A percentile compares a stretch with the other conserved stretches of the same genome.
These are phyloP conservation scores for Marronus borbonicus DNA, from an alignment of 2,888 invertebrate species.

Conservation along the genomic window DNA sequence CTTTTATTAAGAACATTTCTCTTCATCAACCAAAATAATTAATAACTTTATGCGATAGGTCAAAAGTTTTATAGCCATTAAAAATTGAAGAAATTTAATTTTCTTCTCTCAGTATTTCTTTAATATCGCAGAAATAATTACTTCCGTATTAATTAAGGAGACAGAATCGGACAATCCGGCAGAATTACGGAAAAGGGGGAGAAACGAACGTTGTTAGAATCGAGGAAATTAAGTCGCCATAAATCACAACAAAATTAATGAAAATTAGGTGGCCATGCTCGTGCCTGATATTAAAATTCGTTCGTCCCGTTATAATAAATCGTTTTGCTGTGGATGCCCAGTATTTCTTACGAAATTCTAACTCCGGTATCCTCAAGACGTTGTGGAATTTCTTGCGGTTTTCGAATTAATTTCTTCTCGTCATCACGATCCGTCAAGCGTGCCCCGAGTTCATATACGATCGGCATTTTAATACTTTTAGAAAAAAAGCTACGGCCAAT, in stretches of 20 bases:
- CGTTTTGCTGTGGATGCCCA: slow-evolving; percentile 4
- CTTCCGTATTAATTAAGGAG: slow-evolving; percentile 26
- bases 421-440: slow-evolving; percentile 21
- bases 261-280: slow-evolving; percentile 1
- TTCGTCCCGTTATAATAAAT: slow-evolving; percentile 41
- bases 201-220: slow-evolving; percentile 10
- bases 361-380: background rate
- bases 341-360: slow-evolving; percentile 6
- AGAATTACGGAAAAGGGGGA: slow-evolving; percentile 6
- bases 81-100: background rate
- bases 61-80: background rate
- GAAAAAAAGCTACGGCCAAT: slow-evolving; percentile 6
- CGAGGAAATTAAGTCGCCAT: slow-evolving; percentile 31
- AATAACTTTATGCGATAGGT: background rate
- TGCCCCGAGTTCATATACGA: slow-evolving; percentile 3
- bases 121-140: slow-evolving; percentile 22
- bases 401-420: slow-evolving; percentile 28
- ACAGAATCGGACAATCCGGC: background rate
- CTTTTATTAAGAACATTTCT: background rate
- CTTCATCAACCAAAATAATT: background rate
- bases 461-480: slow-evolving; percentile 9
- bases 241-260: slow-evolving; percentile 44
- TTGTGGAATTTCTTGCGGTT: slow-evolving; percentile 22
- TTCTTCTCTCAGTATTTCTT: background rate
- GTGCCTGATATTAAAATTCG: slow-evolving; percentile 29